Base-by-base conservation (phyloP, 2,888 invertebrate species). In the Drosophila borborema region DNA sequence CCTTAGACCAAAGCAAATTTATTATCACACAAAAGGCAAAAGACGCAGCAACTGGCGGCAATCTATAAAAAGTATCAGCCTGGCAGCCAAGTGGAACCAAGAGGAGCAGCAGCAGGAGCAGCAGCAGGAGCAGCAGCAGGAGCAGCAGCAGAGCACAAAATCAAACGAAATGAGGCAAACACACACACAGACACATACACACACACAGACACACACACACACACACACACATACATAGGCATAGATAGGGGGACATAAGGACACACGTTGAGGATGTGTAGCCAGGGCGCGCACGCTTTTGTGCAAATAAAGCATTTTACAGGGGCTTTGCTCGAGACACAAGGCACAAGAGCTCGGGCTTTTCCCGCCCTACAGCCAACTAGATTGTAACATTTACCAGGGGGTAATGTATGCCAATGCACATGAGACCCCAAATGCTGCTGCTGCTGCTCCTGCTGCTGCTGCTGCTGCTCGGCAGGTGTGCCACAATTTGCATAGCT, bases 1-100 rank as follows among this genome's bases (percentile, higher is more conserved):
- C 88, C 86, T 85, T 86, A 89, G 89, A 82, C 86, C 86, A 87
- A 85, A 81, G 86, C 89, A 87, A 87, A 87, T 87, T 87, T 87
- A 87, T 87, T 87, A 87, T 87, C 89, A 82, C 89, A 89, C 89
- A 86, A 83, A 89, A 85, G 77, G 80, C 82, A 80, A 72, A 80
- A 80, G 78, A 77, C 80, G 77, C 65, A 71, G 70, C 74, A 67
- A 58, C 55, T 45, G 68, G 61, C 62, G 67, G 78, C 87, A 84
- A 86, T 84, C 86, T 80, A 85, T 79, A 80, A 78, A 81, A 76
- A 80, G 71, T 71, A 74, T 66, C 77, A 77, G 77, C 59, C 72
- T 49, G 67, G 54, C 55, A 70, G 55, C 62, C 62, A 70, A 56
- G 31, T 70, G 68, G 20, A 63, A 31, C 46, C 49, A 51, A 23